Base-by-base conservation (phyloP, 2,113 vertebrate species). In the Gracilinanus agilis region DNA sequence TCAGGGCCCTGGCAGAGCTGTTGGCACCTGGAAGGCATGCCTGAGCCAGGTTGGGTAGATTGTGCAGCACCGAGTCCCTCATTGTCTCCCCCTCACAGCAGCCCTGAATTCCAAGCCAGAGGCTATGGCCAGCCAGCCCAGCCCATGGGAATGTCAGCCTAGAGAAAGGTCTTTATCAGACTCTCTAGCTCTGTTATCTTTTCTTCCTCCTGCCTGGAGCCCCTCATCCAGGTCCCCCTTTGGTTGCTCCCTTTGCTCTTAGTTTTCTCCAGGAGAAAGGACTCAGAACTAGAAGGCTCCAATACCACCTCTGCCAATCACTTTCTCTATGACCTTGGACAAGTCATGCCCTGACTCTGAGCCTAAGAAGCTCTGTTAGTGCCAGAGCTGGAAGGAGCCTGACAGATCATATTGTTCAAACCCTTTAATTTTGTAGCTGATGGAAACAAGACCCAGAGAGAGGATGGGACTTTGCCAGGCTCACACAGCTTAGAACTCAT, bases 101-200 rank as follows among this genome's bases (percentile, higher is more conserved):
- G 7, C 89, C 49, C 89, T 90, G 49, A 53, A 53, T 44, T 90
- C 44, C 89, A 90, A 90, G 44, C 44, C n/a, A 83, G 67, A 21
- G 67, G n/a, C 67, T 83, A 40, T 83, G 67, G 67, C n/a, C n/a
- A 83, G n/a, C n/a, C n/a, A 83, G 19, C 21, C n/a, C 67, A 83
- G n/a, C 67, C 67, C 67, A 21, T 6, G 67, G n/a, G 67, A 83
- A 44, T 75, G 75, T 61, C 93, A n/a, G 88, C 83, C 49, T 61
- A 83, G 67, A 83, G 67, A 83, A 83, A 54, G 88, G 25, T 49
- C 88, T 83, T 96, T 95, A 92, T 94, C 27, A 58, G 40, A 49
- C 19, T 53, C 53, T 94, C 90, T 94, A 83, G 54, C 44, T 94
- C 88, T 44, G 88, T 13, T 88, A 58, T 94, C 56, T 54, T 93